Evolutionary conservation across 1,140 invertebrate species (phyloP), one percentile per base, ranked within the genome.

Genomic region (Brachionus rubens): DNA sequence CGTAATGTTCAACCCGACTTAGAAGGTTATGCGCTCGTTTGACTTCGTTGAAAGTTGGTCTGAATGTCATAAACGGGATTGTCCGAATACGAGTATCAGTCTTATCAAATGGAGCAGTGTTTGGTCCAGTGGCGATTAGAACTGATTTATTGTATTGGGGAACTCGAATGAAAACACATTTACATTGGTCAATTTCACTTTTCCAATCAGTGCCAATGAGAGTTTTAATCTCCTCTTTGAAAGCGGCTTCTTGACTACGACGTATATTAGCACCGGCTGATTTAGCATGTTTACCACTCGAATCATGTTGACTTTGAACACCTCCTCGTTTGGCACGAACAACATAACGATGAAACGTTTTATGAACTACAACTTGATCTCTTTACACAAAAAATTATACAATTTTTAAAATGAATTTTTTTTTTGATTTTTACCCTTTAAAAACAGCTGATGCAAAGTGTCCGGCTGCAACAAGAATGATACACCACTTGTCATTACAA

Each of bases 331-430:
- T 91, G 0, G 91, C 88, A 56, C 92, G 82, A 0, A 92, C 90
- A 4, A 91, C 91, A 81, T 95, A 95, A 50, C 89, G 90, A 83
- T 94, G 92, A 80, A 92, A 90, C 1, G 92, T 93, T 84, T 94
- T 94, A 81, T 94, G 92, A 2, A 87, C 82, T n/a, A 90, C 79
- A 2, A 88, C 82, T 78, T 88, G 83, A 5, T 82, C 83, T 52
- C 88, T 88, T 76, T 43, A 80, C 77, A 54, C 36, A 52, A 67
- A 50, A 16, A 72, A 36, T 26, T 12, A 54, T 12, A 30, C 28
- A 28, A 12, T 28, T 2, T 36, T 28, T 43, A 46, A 24, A 41
- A 76, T 7, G 7, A 10, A 56, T n/a, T n/a, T n/a, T n/a, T n/a
- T n/a, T n/a, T n/a, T n/a, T n/a, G n/a, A n/a, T n/a, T n/a, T n/a